Evolutionary conservation across 2,797 vertebrate species (phyloP).

Genomic region (Potorous gilbertii): DNA sequence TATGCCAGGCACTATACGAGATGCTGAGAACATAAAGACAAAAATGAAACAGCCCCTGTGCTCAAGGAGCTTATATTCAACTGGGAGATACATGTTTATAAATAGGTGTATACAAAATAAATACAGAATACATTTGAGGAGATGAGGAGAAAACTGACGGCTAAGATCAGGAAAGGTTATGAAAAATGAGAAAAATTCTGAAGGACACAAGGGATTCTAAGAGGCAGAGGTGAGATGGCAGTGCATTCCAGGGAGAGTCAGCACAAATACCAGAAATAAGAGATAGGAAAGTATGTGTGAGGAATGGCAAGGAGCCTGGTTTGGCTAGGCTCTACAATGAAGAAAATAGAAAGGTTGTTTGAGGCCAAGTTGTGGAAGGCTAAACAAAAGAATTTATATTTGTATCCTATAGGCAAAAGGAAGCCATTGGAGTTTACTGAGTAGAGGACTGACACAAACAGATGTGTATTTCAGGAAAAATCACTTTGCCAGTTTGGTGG

Average conservation of each 20-base stretch:
- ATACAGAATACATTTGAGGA: background rate
- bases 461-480: background rate
- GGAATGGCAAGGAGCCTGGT: background rate
- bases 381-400: background rate
- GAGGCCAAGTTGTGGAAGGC: background rate
- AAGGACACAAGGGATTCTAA: background rate
- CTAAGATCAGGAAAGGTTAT: background rate
- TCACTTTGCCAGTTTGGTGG: background rate
- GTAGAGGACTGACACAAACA: background rate
- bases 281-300: background rate
- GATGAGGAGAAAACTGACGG: background rate
- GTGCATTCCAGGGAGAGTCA: background rate
- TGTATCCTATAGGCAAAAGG: background rate
- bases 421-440: background rate
- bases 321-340: background rate
- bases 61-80: background rate
- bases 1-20: background rate
- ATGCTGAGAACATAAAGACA: background rate
- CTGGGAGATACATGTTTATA: background rate
- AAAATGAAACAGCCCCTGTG: background rate
- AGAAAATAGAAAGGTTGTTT: background rate
- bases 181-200: background rate
- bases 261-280: background rate
- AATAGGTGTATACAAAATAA: background rate
- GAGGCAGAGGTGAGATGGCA: background rate